Evolutionary conservation across 2,113 vertebrate species (phyloP).

Genomic region (Tenrec ecaudatus): DNA sequence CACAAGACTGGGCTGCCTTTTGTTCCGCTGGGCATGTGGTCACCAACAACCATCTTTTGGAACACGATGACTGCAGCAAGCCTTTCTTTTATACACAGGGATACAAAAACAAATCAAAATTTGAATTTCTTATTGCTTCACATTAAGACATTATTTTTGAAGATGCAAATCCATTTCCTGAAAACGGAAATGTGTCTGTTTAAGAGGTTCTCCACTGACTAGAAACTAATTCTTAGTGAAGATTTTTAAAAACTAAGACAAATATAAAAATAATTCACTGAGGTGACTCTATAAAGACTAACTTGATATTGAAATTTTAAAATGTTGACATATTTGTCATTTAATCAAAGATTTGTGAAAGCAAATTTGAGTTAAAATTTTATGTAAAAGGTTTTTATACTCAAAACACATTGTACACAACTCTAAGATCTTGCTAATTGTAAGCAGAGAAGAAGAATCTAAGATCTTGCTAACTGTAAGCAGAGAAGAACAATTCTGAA

Average conservation of each 20-base stretch:
- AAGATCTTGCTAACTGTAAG: background rate
- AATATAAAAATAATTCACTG: background rate
- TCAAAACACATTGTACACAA: background rate
- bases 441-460: background rate
- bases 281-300: background rate
- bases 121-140: background rate
- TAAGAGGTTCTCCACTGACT: background rate
- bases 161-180: slow-evolving; percentile 3
- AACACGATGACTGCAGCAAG: background rate
- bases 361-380: background rate
- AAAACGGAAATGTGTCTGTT: background rate
- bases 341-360: background rate
- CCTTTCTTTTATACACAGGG: background rate
- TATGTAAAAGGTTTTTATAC: background rate
- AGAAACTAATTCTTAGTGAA: background rate
- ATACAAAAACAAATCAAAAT: background rate
- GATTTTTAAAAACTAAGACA: background rate
- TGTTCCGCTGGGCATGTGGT: background rate
- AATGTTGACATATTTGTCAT: background rate
- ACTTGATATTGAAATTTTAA: background rate
- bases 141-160: background rate
- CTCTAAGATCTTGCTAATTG: background rate
- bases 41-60: background rate
- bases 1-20: background rate
- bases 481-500: background rate